Conservation (phyloP, 1,140 invertebrate species). For the Philopotamus ludificatus region DNA sequence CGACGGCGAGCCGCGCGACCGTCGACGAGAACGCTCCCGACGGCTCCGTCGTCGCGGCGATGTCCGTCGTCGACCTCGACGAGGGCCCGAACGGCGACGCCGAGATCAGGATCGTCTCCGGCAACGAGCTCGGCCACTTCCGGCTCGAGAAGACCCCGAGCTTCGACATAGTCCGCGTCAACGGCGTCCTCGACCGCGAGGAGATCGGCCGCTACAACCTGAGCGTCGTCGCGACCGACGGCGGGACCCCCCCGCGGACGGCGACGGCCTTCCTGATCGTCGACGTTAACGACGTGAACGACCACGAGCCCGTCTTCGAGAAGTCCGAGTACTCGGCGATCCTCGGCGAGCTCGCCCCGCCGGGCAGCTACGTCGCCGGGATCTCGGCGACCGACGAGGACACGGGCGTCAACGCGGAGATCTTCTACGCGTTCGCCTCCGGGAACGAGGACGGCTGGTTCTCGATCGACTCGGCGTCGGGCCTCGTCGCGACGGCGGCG, state of each 20-base stretch:
- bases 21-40: constrained; percentile 92
- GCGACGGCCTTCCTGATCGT: constrained; percentile 84
- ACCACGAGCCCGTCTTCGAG: constrained; percentile 92
- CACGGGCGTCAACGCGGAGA: constrained; percentile 84
- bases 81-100: constrained; percentile 89
- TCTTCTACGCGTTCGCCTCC: constrained; percentile 82
- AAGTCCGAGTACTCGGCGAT: constrained; percentile 88
- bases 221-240: constrained; percentile 86
- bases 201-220: constrained; percentile 90
- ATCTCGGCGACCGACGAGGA: constrained; percentile 90
- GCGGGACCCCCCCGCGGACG: constrained; percentile 80
- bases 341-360: constrained; percentile 80
- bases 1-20: constrained; percentile 78
- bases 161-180: constrained; percentile 88
- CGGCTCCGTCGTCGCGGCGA: constrained; percentile 87
- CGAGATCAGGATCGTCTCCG: constrained; percentile 75
- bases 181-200: constrained; percentile 88
- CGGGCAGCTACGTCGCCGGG: constrained; percentile 84
- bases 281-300: constrained; percentile 92
- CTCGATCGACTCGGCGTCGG: constrained; percentile 76
- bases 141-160: constrained; percentile 77
- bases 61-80: constrained; percentile 89
- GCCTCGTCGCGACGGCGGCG: constrained; percentile 81
- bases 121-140: constrained; percentile 91
- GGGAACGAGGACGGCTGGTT: constrained; percentile 89